Percentiles rank a stretch among this genome's conserved stretches.
Evolutionary conservation across 2,888 invertebrate species (phyloP).

Genomic region (Tetragonula carbonaria): DNA sequence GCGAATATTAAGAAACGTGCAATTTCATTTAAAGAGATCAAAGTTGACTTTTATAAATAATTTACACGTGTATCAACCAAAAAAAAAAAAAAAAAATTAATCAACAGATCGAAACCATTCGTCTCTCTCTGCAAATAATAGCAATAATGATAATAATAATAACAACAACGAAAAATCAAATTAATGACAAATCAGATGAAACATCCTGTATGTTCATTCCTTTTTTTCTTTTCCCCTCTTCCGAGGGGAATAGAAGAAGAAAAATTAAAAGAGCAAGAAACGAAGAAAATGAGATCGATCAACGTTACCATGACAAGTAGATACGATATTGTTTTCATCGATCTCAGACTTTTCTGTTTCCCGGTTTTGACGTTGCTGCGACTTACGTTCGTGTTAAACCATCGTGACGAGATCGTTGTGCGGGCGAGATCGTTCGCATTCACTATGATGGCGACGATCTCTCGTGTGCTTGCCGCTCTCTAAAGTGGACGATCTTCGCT

Average conservation of each 20-base stretch:
- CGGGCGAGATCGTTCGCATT: constrained; percentile 34
- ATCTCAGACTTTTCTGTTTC: not conserved
- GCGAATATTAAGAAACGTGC: too few species aligned
- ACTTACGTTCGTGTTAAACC: constrained; percentile 35
- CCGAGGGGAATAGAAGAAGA: too few species aligned
- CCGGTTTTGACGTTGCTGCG: not conserved
- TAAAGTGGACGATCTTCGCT: constrained; percentile 31
- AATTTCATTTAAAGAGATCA: too few species aligned
- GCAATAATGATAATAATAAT: too few species aligned
- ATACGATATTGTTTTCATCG: constrained; percentile 3
- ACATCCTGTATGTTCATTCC: too few species aligned
- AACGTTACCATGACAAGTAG: constrained; percentile 5
- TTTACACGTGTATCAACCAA: too few species aligned
- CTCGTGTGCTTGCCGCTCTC: constrained; percentile 10
- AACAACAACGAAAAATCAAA: too few species aligned
- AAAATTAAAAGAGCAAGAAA: not conserved
- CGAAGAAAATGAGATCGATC: constrained; percentile 4
- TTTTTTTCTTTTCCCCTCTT: not conserved
- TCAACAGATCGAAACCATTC: too few species aligned
- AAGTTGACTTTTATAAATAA: too few species aligned
- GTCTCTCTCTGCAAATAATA: too few species aligned
- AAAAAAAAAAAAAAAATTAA: too few species aligned
- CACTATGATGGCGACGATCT: constrained; percentile 28
- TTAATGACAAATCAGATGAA: too few species aligned
- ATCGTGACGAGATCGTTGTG: constrained; percentile 21